Evolutionary conservation across 2,888 invertebrate species (phyloP).

Genomic region (Polydesmus complanatus): DNA sequence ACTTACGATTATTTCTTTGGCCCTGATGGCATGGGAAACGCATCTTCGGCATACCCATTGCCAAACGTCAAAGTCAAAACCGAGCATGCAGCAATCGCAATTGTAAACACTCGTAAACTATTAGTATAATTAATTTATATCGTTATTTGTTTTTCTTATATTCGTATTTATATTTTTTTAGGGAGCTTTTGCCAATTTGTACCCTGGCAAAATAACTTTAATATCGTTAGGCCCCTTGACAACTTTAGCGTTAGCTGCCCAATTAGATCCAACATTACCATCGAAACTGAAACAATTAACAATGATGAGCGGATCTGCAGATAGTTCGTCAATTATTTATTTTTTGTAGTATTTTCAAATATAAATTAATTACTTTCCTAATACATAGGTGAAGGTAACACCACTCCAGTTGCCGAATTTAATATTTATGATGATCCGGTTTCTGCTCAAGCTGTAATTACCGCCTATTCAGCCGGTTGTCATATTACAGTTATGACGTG

Average conservation of each 20-base stretch:
- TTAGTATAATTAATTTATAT: neutral
- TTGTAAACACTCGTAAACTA: neutral
- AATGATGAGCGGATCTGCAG: constrained; percentile 6
- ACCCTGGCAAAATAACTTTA: constrained; percentile 6
- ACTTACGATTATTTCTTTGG: constrained; percentile 3
- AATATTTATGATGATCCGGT: constrained; percentile 7
- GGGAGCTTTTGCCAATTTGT: neutral
- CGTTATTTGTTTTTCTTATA: neutral
- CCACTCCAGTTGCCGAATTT: constrained; percentile 4
- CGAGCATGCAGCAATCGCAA: neutral
- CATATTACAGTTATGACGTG: neutral
- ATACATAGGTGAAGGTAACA: constrained; percentile 5
- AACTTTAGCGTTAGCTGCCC: constrained; percentile 3
- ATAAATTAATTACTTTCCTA: neutral
- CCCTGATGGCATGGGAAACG: constrained; percentile 8
- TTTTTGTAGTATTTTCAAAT: neutral
- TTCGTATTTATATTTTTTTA: neutral
- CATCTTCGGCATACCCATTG: neutral
- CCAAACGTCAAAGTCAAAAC: neutral
- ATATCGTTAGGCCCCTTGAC: constrained; percentile 6
- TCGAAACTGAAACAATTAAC: neutral
- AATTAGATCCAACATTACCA: constrained; percentile 1
- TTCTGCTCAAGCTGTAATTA: constrained; percentile 1
- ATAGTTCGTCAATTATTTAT: neutral
- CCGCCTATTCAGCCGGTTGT: neutral